Evolutionary conservation across 1,140 invertebrate genomes (phyloP).

Genomic region (Centruroides sculpturatus): DNA sequence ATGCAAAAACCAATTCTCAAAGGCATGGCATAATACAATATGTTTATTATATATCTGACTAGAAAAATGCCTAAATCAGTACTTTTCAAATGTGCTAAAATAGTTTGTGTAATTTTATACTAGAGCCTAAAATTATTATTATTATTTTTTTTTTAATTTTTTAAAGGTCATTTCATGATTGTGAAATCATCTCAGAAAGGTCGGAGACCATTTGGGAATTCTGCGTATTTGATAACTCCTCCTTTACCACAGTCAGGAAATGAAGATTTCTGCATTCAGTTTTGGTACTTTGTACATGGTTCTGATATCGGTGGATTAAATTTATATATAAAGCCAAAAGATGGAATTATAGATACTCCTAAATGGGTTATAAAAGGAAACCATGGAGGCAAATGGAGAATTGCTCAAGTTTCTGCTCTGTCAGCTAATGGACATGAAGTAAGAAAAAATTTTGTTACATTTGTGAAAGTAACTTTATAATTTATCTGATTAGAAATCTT

Average conservation of each 20-base stretch:
- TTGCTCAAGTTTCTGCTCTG: conserved; percentile 7
- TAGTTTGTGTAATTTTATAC: too few relatives aligned
- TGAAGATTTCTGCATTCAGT: conserved; percentile 8
- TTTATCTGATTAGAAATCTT: too few relatives aligned
- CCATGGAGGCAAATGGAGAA: conserved; percentile 5
- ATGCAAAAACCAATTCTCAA: too few relatives aligned
- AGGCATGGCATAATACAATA: too few relatives aligned
- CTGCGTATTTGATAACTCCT: conserved; percentile 9
- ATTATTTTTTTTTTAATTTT: neutral
- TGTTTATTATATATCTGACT: too few relatives aligned
- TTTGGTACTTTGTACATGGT: conserved; percentile 21
- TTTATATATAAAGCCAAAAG: conserved; percentile 10
- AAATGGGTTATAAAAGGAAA: conserved; percentile 7
- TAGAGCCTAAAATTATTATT: too few relatives aligned
- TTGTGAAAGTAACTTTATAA: too few relatives aligned
- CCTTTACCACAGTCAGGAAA: conserved; percentile 5
- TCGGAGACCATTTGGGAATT: conserved; percentile 5
- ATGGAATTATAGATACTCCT: neutral
- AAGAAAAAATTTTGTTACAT: neutral
- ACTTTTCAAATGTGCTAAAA: too few relatives aligned
- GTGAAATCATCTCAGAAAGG: conserved; percentile 1
- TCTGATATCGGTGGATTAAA: conserved; percentile 10
- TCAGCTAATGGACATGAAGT: conserved; percentile 8
- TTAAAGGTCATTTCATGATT: conserved; percentile 13
- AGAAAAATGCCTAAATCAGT: too few relatives aligned